A percentile compares a stretch with the other conserved stretches of the same genome.
phyloP scores from a whole-genome alignment of 2,888 invertebrate genomes.

The Aporophyla lueneburgensis region DNA sequence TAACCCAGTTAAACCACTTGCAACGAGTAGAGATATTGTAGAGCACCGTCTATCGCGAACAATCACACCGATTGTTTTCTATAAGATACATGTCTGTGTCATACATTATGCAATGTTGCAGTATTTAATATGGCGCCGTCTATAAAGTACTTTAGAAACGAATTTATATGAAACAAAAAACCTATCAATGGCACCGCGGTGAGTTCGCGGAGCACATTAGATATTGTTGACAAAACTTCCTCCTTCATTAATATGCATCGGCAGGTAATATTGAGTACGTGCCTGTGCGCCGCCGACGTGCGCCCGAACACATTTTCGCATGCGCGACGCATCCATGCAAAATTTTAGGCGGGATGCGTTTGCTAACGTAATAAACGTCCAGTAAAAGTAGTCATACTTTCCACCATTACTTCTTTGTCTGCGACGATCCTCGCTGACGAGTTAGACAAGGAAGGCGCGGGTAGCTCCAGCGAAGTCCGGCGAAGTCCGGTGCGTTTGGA shows the following conservation, averaged over 20 bases:
- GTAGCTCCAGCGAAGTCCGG: constrained; percentile 24
- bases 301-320: constrained; percentile 81
- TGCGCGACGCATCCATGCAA: constrained; percentile 90
- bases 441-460: constrained; percentile 85
- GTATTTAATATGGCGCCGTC: constrained; percentile 84
- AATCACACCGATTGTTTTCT: constrained; percentile 81
- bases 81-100: constrained; percentile 73
- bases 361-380: constrained; percentile 82
- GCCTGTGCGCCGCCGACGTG: constrained; percentile 80
- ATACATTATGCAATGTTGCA: constrained; percentile 86
- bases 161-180: constrained; percentile 77
- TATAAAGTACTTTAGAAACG: constrained; percentile 80
- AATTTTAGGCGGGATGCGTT: constrained; percentile 91
- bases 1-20: constrained; percentile 88
- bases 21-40: constrained; percentile 77
- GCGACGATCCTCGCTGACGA: constrained; percentile 70
- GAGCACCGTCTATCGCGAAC: constrained; percentile 74
- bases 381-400: constrained; percentile 85
- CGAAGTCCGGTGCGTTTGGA: constrained; percentile 81
- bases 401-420: constrained; percentile 84
- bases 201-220: constrained; percentile 87
- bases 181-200: constrained; percentile 87
- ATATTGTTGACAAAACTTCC: constrained; percentile 91
- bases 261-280: constrained; percentile 88
- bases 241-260: constrained; percentile 90